Conservation (phyloP, 2,797 vertebrate genomes). For the Protonibea diacanthus region DNA sequence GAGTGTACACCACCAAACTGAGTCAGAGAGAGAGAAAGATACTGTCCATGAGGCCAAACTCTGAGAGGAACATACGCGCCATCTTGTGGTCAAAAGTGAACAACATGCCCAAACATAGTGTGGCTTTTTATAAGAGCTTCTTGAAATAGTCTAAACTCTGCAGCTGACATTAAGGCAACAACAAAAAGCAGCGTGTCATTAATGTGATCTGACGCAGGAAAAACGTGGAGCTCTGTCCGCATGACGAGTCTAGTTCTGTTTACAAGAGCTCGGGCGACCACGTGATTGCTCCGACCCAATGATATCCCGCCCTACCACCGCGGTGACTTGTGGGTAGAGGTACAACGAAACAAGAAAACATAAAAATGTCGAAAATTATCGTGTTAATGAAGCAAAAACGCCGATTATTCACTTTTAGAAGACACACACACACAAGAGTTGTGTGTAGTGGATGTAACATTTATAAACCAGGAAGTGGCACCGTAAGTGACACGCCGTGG, state of each 20-base stretch:
- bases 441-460: accelerated
- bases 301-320: accelerated
- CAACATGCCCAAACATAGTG: not conserved
- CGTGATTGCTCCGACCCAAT: constrained; percentile 33
- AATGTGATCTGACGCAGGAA: accelerated
- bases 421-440: accelerated
- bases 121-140: not conserved
- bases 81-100: constrained; percentile 56
- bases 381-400: accelerated
- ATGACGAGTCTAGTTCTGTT: not conserved
- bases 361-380: not conserved
- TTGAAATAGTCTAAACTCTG: not conserved
- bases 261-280: not conserved
- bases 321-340: constrained; percentile 65
- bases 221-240: accelerated
- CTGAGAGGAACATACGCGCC: constrained; percentile 4
- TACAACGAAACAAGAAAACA: not conserved
- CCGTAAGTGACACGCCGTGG: not conserved
- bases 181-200: accelerated
- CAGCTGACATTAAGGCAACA: not conserved
- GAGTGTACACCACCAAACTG: not conserved
- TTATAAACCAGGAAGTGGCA: accelerated
- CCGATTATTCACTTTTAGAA: accelerated
- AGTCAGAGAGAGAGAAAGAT: not conserved
- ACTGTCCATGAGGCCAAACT: not conserved